Evolutionary conservation across 2,113 vertebrate species (phyloP).

Genomic region (Tachysurus vachellii): DNA sequence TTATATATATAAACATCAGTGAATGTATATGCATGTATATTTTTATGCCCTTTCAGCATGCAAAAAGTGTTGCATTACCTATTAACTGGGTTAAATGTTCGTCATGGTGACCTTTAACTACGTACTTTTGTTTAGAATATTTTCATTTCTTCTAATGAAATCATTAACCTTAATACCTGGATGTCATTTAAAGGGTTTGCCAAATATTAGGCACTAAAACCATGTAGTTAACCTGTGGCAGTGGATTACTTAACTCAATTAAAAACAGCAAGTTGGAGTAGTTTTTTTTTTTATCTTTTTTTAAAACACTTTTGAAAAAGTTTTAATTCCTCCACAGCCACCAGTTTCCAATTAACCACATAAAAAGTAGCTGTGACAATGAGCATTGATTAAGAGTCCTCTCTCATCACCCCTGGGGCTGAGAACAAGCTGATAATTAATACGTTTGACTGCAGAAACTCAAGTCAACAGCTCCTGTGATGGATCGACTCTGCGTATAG

Average conservation of each 20-base stretch:
- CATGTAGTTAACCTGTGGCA: slow-evolving; percentile 4
- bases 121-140: neutral
- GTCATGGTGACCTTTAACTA: slow-evolving; percentile 5
- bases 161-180: slow-evolving; percentile 9
- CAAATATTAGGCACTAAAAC: slow-evolving; percentile 7
- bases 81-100: neutral
- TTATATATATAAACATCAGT: slow-evolving; percentile 18
- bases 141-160: slow-evolving; percentile 13
- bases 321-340: slow-evolving; percentile 28
- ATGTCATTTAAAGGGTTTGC: slow-evolving; percentile 9
- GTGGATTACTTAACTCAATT: slow-evolving; percentile 8
- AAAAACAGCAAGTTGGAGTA: neutral
- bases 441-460: slow-evolving; percentile 74
- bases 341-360: slow-evolving; percentile 64
- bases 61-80: neutral
- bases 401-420: slow-evolving; percentile 41
- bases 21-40: neutral
- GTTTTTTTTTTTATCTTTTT: neutral
- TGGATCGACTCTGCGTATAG: slow-evolving; percentile 73
- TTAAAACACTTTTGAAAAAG: neutral
- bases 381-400: slow-evolving; percentile 56
- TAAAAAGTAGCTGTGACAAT: slow-evolving; percentile 55
- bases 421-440: slow-evolving; percentile 79
- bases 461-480: slow-evolving; percentile 72
- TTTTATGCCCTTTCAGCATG: neutral